Evolutionary conservation across 30 jellyfish, hydroid and myxozoan species (phyloP).

Genomic region (Haliclystus octoradiatus): DNA sequence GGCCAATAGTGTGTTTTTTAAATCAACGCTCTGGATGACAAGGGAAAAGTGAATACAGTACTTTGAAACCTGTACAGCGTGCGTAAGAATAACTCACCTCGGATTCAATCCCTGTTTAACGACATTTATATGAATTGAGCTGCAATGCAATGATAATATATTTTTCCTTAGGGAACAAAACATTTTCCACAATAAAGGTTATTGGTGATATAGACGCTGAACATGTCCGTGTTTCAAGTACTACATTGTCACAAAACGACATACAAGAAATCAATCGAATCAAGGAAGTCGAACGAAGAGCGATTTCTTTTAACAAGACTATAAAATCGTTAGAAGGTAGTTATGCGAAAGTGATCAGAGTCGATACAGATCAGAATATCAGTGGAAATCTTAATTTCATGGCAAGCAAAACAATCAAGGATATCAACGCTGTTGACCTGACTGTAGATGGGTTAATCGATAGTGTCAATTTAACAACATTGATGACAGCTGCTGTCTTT

Average conservation of each 20-base stretch:
- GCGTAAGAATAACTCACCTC: too few species aligned
- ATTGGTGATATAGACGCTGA: constrained; percentile 10
- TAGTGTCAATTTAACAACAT: constrained; percentile 23
- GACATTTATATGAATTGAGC: too few species aligned
- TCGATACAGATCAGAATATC: neutral
- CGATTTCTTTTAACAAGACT: neutral
- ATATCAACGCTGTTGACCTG: constrained; percentile 5
- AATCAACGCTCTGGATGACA: too few species aligned
- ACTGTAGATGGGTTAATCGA: constrained; percentile 40
- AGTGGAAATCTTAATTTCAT: neutral
- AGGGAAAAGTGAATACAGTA: too few species aligned
- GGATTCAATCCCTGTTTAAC: too few species aligned
- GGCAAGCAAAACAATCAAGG: neutral
- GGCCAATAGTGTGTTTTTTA: too few species aligned
- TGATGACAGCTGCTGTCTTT: constrained; percentile 30
- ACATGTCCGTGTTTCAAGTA: constrained; percentile 7
- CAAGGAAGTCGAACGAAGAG: neutral
- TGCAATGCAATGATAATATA: too few species aligned
- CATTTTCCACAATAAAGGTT: constrained; percentile 26
- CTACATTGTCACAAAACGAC: constrained; percentile 39
- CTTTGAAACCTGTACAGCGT: too few species aligned
- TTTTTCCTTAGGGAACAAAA: constrained; percentile 35
- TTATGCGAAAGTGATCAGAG: neutral
- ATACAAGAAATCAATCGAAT: constrained; percentile 4
- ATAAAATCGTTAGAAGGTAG: neutral